Percentiles rank a stretch among this genome's conserved stretches.
These are phyloP conservation scores for Euzophera pinguis DNA, from an alignment of 2,888 invertebrate species.

Conservation along the genomic window DNA sequence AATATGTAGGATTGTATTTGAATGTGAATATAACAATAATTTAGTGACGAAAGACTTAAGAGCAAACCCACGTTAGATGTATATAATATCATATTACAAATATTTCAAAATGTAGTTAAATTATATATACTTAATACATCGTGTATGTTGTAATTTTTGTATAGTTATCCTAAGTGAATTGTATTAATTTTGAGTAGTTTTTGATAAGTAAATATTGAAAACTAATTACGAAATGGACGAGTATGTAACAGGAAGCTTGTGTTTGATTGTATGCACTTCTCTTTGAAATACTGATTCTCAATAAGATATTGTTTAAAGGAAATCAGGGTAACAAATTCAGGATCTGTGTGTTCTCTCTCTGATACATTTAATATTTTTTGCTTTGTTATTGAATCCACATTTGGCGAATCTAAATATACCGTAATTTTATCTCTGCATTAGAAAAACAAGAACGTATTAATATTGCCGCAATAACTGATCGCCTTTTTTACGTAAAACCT, in stretches of 20 bases:
- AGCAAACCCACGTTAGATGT: slow-evolving; percentile 51
- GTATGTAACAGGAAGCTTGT: slow-evolving; percentile 35
- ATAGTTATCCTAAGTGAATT: slow-evolving; percentile 66
- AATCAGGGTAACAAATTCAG: slow-evolving; percentile 70
- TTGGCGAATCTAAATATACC: too few species aligned
- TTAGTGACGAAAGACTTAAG: slow-evolving; percentile 62
- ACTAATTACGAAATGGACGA: slow-evolving; percentile 59
- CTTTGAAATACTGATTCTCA: slow-evolving; percentile 15
- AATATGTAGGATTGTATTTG: slow-evolving; percentile 49
- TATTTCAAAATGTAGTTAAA: slow-evolving; percentile 54
- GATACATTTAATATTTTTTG: neutral
- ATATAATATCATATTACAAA: slow-evolving; percentile 51
- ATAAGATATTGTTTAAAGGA: slow-evolving; percentile 45
- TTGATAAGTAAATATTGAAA: slow-evolving; percentile 76
- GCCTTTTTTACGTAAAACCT: too few species aligned
- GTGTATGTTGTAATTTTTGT: slow-evolving; percentile 70
- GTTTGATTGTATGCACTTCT: slow-evolving; percentile 5
- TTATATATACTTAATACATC: slow-evolving; percentile 34
- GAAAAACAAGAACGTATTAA: too few species aligned
- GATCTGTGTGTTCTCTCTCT: slow-evolving; percentile 20
- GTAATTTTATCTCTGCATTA: too few species aligned
- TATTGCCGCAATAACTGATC: too few species aligned
- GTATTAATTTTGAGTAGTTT: slow-evolving; percentile 72
- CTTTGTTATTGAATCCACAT: too few species aligned
- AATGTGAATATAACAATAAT: slow-evolving; percentile 74